Evolutionary conservation across 2,113 vertebrate genomes (phyloP).

Genomic region (Varanus salvator): DNA sequence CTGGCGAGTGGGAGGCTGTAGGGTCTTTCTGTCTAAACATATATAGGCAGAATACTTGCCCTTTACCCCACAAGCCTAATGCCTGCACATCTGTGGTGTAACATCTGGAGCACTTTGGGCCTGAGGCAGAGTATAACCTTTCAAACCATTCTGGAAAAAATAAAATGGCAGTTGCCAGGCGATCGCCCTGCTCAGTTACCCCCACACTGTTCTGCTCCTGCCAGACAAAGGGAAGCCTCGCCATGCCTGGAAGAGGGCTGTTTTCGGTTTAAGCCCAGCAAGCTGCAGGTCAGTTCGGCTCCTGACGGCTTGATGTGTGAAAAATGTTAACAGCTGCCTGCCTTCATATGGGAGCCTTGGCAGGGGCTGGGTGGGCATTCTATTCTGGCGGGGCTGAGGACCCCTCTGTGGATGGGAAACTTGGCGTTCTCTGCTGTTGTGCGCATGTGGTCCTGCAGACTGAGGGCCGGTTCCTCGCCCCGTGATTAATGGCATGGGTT

Average conservation of each 20-base stretch:
- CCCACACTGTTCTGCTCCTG: background rate
- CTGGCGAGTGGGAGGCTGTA: too few relatives aligned
- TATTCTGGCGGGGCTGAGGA: background rate
- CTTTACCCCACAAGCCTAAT: too few relatives aligned
- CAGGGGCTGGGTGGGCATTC: background rate
- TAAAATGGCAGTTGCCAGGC: too few relatives aligned
- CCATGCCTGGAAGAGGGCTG: background rate
- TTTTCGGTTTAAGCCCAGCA: background rate
- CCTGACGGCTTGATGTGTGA: background rate
- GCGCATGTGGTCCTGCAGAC: background rate
- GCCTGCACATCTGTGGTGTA: too few relatives aligned
- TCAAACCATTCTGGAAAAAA: too few relatives aligned
- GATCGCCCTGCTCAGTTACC: background rate
- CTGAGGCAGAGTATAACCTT: background rate
- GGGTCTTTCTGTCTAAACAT: too few relatives aligned
- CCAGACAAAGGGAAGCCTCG: background rate
- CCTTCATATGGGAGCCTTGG: background rate
- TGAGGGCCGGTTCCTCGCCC: background rate
- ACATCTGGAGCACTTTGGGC: too few relatives aligned
- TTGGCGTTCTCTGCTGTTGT: background rate
- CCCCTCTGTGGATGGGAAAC: fast-evolving
- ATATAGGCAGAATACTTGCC: too few relatives aligned
- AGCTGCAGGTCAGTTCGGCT: background rate
- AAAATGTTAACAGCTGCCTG: background rate
- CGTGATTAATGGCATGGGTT: slow-evolving; percentile 26